Evolutionary conservation across 2,797 vertebrate species (phyloP).

Genomic region (Lerista edwardsae): DNA sequence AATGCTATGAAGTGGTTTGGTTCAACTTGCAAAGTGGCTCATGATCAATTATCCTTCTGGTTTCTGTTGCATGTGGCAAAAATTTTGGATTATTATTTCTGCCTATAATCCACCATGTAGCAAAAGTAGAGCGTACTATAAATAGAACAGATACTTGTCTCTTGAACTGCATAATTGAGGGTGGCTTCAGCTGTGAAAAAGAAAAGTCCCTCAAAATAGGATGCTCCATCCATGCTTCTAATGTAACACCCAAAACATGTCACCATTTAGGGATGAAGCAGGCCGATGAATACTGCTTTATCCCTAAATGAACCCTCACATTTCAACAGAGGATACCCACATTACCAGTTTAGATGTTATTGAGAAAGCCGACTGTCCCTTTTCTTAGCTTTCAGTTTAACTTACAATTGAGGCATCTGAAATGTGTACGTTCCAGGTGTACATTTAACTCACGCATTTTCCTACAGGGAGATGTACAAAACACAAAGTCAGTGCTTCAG

Average conservation of each 20-base stretch:
- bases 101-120: neutral
- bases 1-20: neutral
- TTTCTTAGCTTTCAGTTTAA: neutral
- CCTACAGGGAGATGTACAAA: neutral
- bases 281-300: no score
- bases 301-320: no score
- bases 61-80: neutral
- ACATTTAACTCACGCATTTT: neutral
- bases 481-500: no score
- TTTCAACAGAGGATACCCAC: neutral
- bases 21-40: neutral
- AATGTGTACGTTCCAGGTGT: neutral
- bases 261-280: no score
- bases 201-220: neutral
- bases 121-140: neutral
- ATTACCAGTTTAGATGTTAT: neutral
- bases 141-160: neutral
- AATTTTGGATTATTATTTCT: constrained; percentile 5
- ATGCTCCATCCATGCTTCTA: neutral
- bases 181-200: neutral
- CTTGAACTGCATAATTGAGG: neutral
- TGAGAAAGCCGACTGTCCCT: neutral
- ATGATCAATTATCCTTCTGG: neutral
- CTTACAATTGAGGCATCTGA: neutral
- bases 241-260: neutral